phyloP scores from a whole-genome alignment of 2,797 vertebrate genomes.

The Tenualosa thibaudeaui region DNA sequence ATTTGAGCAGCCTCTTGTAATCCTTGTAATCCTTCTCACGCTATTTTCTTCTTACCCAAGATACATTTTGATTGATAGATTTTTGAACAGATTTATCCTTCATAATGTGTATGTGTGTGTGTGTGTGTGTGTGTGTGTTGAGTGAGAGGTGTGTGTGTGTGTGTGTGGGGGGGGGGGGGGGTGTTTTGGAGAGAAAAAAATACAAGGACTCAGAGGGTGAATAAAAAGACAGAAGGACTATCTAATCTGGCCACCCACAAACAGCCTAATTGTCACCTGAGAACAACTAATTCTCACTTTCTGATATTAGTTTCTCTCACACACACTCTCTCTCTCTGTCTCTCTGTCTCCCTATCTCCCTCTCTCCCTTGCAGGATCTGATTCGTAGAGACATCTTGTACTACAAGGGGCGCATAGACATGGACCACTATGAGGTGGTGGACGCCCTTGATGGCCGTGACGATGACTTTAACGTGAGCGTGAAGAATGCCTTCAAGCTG shows the following conservation, averaged over 20 bases:
- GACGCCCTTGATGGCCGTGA: conserved; percentile 93
- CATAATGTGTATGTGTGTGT: too few relatives aligned
- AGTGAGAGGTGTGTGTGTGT: not conserved
- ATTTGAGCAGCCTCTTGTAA: not conserved
- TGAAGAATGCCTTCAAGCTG: conserved; percentile 98
- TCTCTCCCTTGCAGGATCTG: conserved; percentile 77
- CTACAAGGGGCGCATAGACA: conserved; percentile 98
- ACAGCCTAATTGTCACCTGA: not conserved
- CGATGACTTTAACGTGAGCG: conserved; percentile 97
- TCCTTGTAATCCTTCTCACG: not conserved
- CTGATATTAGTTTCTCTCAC: not conserved
- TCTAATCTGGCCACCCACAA: not conserved
- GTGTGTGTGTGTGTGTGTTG: too few relatives aligned
- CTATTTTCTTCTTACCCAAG: not conserved
- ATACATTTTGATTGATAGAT: not conserved
- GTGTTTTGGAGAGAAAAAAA: not conserved
- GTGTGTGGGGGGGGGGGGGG: not conserved
- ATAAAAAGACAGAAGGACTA: not conserved
- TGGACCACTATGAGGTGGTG: conserved; percentile 95
- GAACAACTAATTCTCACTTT: not conserved
- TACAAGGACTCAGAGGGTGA: not conserved
- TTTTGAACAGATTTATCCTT: not conserved
- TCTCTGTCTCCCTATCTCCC: not conserved
- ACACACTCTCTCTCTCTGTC: not conserved
- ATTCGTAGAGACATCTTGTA: conserved; percentile 97